These are phyloP conservation scores for Euzetes globulus DNA, from an alignment of 2,888 invertebrate species.

Conservation along the genomic window DNA sequence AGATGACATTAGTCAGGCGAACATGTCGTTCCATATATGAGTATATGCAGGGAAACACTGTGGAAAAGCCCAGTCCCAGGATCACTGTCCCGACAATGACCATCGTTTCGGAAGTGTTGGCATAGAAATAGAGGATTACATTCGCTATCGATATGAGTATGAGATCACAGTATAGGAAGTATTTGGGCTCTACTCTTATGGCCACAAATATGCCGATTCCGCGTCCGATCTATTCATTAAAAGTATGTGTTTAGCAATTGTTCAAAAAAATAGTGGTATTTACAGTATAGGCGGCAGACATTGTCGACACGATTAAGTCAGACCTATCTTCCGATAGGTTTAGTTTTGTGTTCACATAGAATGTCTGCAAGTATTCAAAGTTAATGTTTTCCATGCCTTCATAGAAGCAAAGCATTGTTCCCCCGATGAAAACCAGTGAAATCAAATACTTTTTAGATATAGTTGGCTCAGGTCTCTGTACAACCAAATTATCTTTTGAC, in stretches of 20 bases:
- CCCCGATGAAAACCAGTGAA: constrained; percentile 11
- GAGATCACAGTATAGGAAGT: constrained; percentile 48
- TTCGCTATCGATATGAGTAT: constrained; percentile 45
- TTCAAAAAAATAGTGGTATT: background rate
- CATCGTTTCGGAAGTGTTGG: constrained; percentile 43
- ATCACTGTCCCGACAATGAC: constrained; percentile 48
- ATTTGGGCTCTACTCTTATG: constrained; percentile 46
- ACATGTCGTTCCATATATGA: constrained; percentile 50
- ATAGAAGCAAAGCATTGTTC: constrained; percentile 27
- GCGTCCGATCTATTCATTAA: constrained; percentile 4
- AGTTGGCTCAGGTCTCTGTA: background rate
- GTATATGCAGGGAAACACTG: constrained; percentile 50
- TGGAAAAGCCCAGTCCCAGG: constrained; percentile 50
- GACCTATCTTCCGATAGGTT: constrained; percentile 19
- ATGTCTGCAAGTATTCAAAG: constrained; percentile 32
- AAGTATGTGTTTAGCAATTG: too few relatives aligned
- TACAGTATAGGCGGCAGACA: constrained; percentile 41
- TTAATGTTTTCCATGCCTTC: constrained; percentile 34
- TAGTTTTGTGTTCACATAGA: constrained; percentile 27
- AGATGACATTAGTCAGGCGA: constrained; percentile 49
- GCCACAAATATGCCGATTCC: constrained; percentile 49
- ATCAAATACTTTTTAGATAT: background rate
- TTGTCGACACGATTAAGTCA: constrained; percentile 37
- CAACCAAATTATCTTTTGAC: background rate
- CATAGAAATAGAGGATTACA: constrained; percentile 45